Percentiles rank a stretch among this genome's conserved stretches.
phyloP scores from a whole-genome alignment of 2,888 invertebrate species.

The Prionchulus punctatus region DNA sequence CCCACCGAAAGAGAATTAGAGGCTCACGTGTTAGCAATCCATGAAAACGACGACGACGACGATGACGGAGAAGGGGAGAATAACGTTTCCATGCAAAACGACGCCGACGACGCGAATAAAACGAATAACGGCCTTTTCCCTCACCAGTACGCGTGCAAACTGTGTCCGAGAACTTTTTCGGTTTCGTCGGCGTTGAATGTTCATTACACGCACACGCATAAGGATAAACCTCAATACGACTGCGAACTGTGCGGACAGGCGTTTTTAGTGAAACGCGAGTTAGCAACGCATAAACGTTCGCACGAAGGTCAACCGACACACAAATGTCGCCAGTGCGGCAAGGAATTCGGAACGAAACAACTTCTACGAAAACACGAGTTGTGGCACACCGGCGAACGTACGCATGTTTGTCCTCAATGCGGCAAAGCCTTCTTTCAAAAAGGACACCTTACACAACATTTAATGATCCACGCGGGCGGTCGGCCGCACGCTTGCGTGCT shows the following conservation, averaged over 20 bases:
- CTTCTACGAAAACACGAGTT: slow-evolving; percentile 35
- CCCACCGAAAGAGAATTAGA: background rate
- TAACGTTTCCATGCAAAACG: background rate
- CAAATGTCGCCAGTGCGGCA: slow-evolving; percentile 33
- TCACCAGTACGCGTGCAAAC: slow-evolving; percentile 16
- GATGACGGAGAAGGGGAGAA: background rate
- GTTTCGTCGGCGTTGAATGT: slow-evolving; percentile 17
- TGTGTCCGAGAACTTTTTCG: slow-evolving; percentile 16
- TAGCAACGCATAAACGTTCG: slow-evolving; percentile 33
- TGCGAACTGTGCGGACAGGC: slow-evolving; percentile 32
- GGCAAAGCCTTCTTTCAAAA: slow-evolving; percentile 30
- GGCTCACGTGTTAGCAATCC: background rate
- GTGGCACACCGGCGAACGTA: slow-evolving; percentile 36
- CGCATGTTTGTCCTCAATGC: slow-evolving; percentile 34
- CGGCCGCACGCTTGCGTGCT: slow-evolving; percentile 19
- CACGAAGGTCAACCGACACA: slow-evolving; percentile 34
- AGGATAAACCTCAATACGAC: slow-evolving; percentile 29
- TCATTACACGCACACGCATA: slow-evolving; percentile 31
- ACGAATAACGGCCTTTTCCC: background rate
- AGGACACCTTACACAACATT: slow-evolving; percentile 31
- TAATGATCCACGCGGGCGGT: slow-evolving; percentile 23
- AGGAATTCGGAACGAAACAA: slow-evolving; percentile 37
- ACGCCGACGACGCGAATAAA: background rate
- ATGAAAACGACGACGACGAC: background rate
- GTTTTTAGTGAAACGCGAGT: slow-evolving; percentile 33